Evolutionary conservation across 2,888 invertebrate species (phyloP).

Genomic region (Cetonia aurata): DNA sequence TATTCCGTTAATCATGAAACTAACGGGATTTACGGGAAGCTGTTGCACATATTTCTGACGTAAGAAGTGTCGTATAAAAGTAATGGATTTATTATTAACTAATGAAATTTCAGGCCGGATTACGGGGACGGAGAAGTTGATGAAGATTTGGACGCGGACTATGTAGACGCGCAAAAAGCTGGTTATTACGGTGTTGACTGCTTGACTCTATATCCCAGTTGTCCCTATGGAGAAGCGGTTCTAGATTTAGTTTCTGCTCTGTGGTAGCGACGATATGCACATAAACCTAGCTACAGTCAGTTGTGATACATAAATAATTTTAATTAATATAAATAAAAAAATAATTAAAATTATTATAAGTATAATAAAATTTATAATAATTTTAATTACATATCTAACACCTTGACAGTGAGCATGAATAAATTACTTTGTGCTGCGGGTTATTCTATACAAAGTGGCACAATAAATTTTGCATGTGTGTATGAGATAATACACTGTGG

Average conservation of each 20-base stretch:
- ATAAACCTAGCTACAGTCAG: too few species aligned
- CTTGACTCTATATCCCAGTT: constrained; percentile 71
- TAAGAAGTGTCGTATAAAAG: constrained; percentile 66
- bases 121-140: constrained; percentile 67
- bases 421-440: too few species aligned
- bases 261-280: constrained; percentile 9
- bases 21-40: constrained; percentile 80
- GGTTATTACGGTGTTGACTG: constrained; percentile 77
- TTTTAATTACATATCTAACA: too few species aligned
- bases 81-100: constrained; percentile 20
- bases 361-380: too few species aligned
- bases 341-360: too few species aligned
- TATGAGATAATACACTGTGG: too few species aligned
- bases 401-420: too few species aligned
- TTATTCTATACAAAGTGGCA: too few species aligned
- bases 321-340: too few species aligned
- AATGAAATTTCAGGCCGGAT: constrained; percentile 69
- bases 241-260: constrained; percentile 71
- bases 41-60: constrained; percentile 82
- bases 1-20: constrained; percentile 72
- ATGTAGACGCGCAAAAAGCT: constrained; percentile 73
- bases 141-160: constrained; percentile 69
- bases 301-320: constrained; percentile 2
- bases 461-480: too few species aligned
- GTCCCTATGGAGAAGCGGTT: constrained; percentile 73